Evolutionary conservation across 92 coral and sea anemone genomes (phyloP), one percentile per base, ranked within the genome.

Genomic region (Heteractis magnifica): DNA sequence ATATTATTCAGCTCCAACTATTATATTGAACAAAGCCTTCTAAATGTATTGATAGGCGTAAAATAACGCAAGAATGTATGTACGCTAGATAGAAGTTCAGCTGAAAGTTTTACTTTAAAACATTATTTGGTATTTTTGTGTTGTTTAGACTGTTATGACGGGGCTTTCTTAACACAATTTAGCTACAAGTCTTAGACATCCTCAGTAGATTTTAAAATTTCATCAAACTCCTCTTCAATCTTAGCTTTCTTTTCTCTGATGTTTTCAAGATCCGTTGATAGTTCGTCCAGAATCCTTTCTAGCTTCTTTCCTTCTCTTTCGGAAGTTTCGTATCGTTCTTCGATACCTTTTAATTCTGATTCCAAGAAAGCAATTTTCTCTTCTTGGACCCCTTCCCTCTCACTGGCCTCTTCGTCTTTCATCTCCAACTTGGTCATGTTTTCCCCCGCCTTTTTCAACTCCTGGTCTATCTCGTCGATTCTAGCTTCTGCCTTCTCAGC

Each of bases 331-430:
- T 79, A 84, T 4, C 78, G 71, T 72, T 88, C 84, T 6, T 59
- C 51, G 64, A 60, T 60, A 12, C 72, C 75, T 56, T 79, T 73
- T 53, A 91, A 20, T 58, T 91, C 92, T 12, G 72, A 88, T 82
- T 82, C 59, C 85, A 91, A 14, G 55, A 88, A 81, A 26, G 84
- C 10, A 51, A 88, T 55, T 65, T 91, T 88, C 80, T 91, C 85
- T 58, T 91, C 92, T 72, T 10, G 75, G 64, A 88, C 92, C 16
- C 20, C 68, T 55, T 91, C 94, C 65, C 86, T 80, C 59, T 91
- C 94, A 64, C 83, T 19, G 8, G 94, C 94, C 56, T 72, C 51
- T 56, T 77, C 92, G 65, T 88, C 94, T 23, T 68, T 89, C 56
- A 72, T 81, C 68, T 88, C 85, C 51, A 91, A 71, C 64, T 88